Evolutionary conservation across 2,888 invertebrate species (phyloP), one percentile per base, ranked within the genome.

Genomic region (Amphipyra berbera): DNA sequence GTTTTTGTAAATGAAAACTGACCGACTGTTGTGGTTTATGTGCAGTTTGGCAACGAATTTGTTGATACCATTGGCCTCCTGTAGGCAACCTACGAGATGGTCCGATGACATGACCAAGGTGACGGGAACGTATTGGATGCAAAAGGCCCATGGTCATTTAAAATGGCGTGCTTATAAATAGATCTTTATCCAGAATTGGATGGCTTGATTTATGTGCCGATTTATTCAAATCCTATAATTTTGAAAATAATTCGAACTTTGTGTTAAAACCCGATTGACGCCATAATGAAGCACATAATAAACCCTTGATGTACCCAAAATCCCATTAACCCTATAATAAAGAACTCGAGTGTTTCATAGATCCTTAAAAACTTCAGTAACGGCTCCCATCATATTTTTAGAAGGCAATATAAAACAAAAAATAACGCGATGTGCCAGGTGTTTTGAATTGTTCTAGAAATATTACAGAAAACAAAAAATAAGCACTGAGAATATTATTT

Each of bases 391-490:
- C 45, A 52, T 52, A 45, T 52, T 71, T 68, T 66, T 66, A 52
- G 4, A 58, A 47, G 40, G 59, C 41, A 48, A 49, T 72, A 42
- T 13, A 72, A 66, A 14, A 57, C 49, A 58, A 63, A 42, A 60
- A 56, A 46, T 46, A 72, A 59, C 35, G 47, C n/a, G 6, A 53
- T 12, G 54, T 27, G 48, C 38, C 67, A 72, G 73, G 56, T 69
- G 73, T 60, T 52, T 4, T 21, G 27, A 59, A 69, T 38, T 42
- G 37, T 63, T 47, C 50, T 53, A 63, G 52, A 13, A 49, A 57
- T 64, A 50, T 49, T 21, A 53, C 65, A 6, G 10, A 48, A 41
- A 53, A 49, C 15, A 45, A 68, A 45, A 44, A 44, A 3, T 33
- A 13, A 15, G n/a, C 33, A 15, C 33, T 10, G n/a, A 59, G 8